Base-by-base conservation (phyloP, 2,113 vertebrate species). In the Pygoscelis antarcticus region DNA sequence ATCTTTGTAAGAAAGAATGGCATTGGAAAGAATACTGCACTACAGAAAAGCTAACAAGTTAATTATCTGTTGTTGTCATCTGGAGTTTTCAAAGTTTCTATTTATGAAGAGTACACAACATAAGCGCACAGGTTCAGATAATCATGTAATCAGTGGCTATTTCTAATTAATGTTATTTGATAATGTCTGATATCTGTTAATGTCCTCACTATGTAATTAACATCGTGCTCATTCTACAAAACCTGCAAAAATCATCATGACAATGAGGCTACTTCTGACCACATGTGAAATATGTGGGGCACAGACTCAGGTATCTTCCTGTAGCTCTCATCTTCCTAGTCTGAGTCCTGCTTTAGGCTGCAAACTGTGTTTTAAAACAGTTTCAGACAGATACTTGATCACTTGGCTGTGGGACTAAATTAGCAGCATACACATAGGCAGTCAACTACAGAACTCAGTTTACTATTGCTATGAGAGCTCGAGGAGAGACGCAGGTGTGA, bases 221-320 rank as follows among this genome's bases (percentile, higher is more conserved):
- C 52, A 83, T 23, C 47, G 38, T 16, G 12, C 34, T 69, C 49
- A 22, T 60, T 82, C 34, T 47, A 60, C 29, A 75, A 79, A 92
- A 68, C 22, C 29, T 79, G 32, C 70, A 71, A 78, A 91, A 75
- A 29, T 21, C 27, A 46, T 11, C 3, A 44, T 30, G 34, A 64
- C 22, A 55, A n/a, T 16, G 8, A 66, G 51, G 23, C 8, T 91
- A 49, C 32, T 66, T 49, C 49, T 36, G 30, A 57, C 8, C 4
- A n/a, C 18, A 23, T 1, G 3, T 19, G 27, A 71, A 60, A 83
- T 68, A 80, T 0, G 1, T 6, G 44, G 30, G 57, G 34, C 32
- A n/a, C 18, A 77, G 34, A 69, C n/a, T 64, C 49, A 23, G 3
- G 4, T 16, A 13, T 27, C 49, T 55, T 42, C 34, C 29, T 57